These are phyloP conservation scores for Vombatus ursinus DNA, from an alignment of 2,113 vertebrate species.

Conservation along the genomic window DNA sequence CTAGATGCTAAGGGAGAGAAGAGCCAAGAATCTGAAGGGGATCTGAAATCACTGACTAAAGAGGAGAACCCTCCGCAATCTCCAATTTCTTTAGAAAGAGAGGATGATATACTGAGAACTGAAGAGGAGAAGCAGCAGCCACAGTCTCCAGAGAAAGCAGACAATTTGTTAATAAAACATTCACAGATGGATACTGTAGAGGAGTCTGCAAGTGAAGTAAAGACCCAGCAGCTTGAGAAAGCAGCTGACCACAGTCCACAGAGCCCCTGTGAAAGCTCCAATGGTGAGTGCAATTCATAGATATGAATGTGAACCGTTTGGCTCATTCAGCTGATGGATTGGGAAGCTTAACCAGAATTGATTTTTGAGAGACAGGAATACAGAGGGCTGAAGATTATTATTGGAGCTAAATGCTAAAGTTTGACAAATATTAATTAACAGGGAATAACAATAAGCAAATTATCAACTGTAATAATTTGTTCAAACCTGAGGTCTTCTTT, in stretches of 20 bases:
- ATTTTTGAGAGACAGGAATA: background rate
- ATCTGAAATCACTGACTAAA: constrained; percentile 36
- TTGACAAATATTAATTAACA: constrained; percentile 33
- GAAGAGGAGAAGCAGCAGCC: constrained; percentile 46
- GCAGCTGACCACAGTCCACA: constrained; percentile 74
- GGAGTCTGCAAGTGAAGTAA: constrained; percentile 44
- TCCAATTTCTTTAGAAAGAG: constrained; percentile 33
- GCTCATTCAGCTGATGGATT: background rate
- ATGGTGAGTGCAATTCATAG: constrained; percentile 85
- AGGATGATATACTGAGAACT: background rate
- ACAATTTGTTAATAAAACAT: constrained; percentile 20
- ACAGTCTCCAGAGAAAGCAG: constrained; percentile 46
- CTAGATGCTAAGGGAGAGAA: constrained; percentile 59
- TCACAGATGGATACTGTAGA: constrained; percentile 1
- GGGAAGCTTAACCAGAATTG: background rate
- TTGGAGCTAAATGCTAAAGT: constrained; percentile 15
- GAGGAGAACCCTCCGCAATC: constrained; percentile 34
- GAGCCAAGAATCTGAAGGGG: constrained; percentile 48
- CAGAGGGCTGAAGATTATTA: background rate
- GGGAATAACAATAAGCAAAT: constrained; percentile 20
- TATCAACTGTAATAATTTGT: constrained; percentile 44
- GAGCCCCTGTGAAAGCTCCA: constrained; percentile 89
- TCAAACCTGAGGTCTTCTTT: background rate
- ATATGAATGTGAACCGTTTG: constrained; percentile 8
- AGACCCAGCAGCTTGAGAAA: constrained; percentile 64